Base-by-base conservation (phyloP, 1,140 invertebrate genomes). In the Saccostrea glomerata region DNA sequence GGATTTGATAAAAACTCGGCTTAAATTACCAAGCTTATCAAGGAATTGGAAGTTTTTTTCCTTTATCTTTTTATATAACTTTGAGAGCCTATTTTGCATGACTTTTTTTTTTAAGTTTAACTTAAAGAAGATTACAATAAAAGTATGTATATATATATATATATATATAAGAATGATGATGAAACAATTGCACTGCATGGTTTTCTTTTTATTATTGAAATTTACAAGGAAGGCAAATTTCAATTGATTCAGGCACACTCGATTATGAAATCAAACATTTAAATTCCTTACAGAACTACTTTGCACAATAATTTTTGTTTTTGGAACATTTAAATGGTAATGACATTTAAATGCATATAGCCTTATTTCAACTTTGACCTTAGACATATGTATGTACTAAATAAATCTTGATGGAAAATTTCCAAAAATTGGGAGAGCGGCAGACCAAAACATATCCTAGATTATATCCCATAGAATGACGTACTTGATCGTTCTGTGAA, bases 361-460 rank as follows among this genome's bases (percentile, higher is more conserved):
- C 70, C 70, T 77, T 77, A 77, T 77, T 77, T 77, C 23, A 77
- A 77, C 70, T 77, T 77, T 77, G 70, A 77, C 70, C 70, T 77
- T 77, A 77, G 70, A 30, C 70, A 36, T 77, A 77, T 77, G 70
- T 77, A 77, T 77, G 70, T 77, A 77, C 70, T 36, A 77, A 77
- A 12, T 77, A 77, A 77, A 77, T 77, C 70, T 77, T 30, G 23
- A 77, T 77, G 70, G 70, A 77, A 77, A 77, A 77, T 77, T 77
- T 77, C 70, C 70, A 77, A 77, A 77, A 77, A 77, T 36, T 77
- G 2, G 12, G 70, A 77, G 25, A 77, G 70, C 70, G 70, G 70
- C 70, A 77, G 70, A 77, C 70, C 70, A 77, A 77, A 36, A 77
- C 70, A 77, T 77, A 77, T 77, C 70, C 70, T 77, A 77, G 70